Base-by-base conservation (phyloP, 2,888 invertebrate species). In the Drosophila trichaetosa region DNA sequence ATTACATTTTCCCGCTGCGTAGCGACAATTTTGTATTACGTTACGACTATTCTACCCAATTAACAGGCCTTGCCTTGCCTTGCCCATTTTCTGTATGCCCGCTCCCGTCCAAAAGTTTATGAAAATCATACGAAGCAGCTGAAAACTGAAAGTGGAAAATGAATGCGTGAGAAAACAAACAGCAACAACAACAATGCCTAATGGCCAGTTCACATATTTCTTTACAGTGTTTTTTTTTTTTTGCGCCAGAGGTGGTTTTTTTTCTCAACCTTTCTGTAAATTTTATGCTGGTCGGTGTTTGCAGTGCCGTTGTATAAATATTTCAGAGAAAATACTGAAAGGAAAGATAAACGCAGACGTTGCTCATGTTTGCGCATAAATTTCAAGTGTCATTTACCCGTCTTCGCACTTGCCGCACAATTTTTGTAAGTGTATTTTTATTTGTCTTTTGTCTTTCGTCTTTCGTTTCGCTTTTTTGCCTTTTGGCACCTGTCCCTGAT, bases 331-430 rank as follows among this genome's bases (percentile, higher is more conserved):
- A 76, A 46, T 46, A 16, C 46, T 24, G 46, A 24, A 69, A 67
- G 66, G 63, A 70, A 70, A 80, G 69, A 82, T 80, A 79, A 78
- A 74, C 73, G 40, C 49, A 70, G 62, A 68, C 82, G 67, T 54
- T 68, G 73, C 62, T 69, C 82, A 73, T 83, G 87, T 86, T 83
- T 81, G 83, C 82, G 87, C 87, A 87, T 87, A 87, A 87, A 83
- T 86, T 87, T 86, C 81, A 87, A 87, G 83, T 88, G 87, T 87
- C 87, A 87, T 87, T 87, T 87, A 87, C 87, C 87, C 77, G 79
- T 62, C 81, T 79, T 79, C 71, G 54, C 84, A 84, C 83, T 83
- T 79, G 77, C 68, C 62, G 58, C 40, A 38, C 58, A 66, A 57
- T 67, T 67, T 74, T 61, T 67, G 61, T 62, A 66, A 34, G 42